Evolutionary conservation across 2,888 invertebrate genomes (phyloP).

Genomic region (Lumbricus terrestris): DNA sequence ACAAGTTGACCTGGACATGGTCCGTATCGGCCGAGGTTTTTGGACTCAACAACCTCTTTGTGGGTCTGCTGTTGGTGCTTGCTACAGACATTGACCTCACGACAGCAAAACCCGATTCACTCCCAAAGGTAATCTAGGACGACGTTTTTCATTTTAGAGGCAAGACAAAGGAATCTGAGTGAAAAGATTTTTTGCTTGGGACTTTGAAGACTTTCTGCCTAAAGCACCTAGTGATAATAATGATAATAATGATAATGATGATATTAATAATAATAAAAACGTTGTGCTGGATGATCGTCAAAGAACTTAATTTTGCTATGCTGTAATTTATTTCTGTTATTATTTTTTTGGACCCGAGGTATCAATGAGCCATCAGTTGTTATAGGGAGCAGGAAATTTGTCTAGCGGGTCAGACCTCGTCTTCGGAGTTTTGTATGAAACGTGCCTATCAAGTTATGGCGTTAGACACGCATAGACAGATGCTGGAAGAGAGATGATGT

Average conservation of each 20-base stretch:
- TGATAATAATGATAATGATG: too few species aligned
- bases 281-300: neutral
- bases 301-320: neutral
- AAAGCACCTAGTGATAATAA: too few species aligned
- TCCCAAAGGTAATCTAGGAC: constrained; percentile 14
- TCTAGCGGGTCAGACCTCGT: too few species aligned
- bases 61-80: constrained; percentile 45
- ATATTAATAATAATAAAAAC: too few species aligned
- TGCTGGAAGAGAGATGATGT: too few species aligned
- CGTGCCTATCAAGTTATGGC: too few species aligned
- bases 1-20: constrained; percentile 53
- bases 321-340: too few species aligned
- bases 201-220: neutral
- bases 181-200: neutral
- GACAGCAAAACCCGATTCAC: constrained; percentile 12
- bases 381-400: too few species aligned
- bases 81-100: constrained; percentile 43
- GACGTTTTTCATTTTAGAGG: neutral
- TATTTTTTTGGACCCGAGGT: too few species aligned
- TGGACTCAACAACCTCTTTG: constrained; percentile 52
- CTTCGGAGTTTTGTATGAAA: too few species aligned
- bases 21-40: constrained; percentile 55
- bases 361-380: too few species aligned
- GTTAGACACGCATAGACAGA: too few species aligned
- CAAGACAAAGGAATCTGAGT: neutral